Evolutionary conservation across 2,888 invertebrate species (phyloP).

Genomic region (Lithophane ornitopus): DNA sequence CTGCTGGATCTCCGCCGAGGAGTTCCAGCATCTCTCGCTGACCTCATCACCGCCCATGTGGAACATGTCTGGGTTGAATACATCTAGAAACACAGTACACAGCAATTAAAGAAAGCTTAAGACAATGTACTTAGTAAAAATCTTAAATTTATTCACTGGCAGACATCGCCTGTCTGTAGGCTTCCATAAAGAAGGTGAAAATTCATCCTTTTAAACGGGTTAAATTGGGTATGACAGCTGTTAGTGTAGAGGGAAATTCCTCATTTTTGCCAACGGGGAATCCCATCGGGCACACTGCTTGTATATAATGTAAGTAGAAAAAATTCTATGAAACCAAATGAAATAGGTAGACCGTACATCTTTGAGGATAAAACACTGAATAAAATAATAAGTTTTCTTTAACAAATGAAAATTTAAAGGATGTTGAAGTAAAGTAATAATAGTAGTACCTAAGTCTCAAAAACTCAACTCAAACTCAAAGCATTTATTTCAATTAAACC

Average conservation of each 20-base stretch:
- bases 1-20: slow-evolving; percentile 91
- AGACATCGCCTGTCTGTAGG: not conserved
- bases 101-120: not conserved
- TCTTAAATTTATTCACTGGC: not conserved
- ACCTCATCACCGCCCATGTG: slow-evolving; percentile 98
- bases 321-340: not conserved
- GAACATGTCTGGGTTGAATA: slow-evolving; percentile 93
- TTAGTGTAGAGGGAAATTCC: not conserved
- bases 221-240: not conserved
- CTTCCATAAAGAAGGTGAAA: not conserved
- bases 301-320: not conserved
- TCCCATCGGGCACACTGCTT: not conserved
- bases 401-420: not conserved
- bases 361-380: too few relatives aligned
- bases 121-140: not conserved
- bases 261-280: not conserved
- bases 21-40: slow-evolving; percentile 94
- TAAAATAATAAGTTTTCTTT: not conserved
- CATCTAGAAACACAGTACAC: slow-evolving; percentile 76
- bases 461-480: too few relatives aligned
- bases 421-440: not conserved
- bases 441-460: too few relatives aligned
- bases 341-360: not conserved
- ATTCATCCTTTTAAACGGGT: not conserved
- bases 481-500: too few relatives aligned